phyloP scores from a whole-genome alignment of 2,888 invertebrate species.

The Gisinianus flammeolus region DNA sequence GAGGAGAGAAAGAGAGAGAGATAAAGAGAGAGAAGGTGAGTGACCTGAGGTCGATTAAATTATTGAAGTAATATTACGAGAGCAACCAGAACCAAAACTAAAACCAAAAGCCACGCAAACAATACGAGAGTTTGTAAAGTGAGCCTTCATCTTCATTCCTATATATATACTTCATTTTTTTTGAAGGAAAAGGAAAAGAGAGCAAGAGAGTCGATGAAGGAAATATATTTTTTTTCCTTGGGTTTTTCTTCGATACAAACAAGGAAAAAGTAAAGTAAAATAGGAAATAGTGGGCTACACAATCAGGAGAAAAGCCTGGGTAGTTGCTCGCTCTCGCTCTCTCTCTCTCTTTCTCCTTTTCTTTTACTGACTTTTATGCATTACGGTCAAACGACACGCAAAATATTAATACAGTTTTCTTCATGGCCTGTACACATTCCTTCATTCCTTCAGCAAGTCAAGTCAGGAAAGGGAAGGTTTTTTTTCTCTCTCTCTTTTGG shows the following conservation, averaged over 20 bases:
- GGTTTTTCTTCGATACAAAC: constrained; percentile 26
- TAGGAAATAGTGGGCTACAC: not conserved
- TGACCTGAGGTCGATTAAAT: constrained; percentile 45
- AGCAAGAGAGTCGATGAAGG: not conserved
- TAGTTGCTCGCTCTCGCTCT: not conserved
- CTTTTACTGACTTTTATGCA: constrained; percentile 43
- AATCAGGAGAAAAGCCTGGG: constrained; percentile 30
- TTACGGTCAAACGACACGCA: constrained; percentile 51
- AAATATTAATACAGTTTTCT: constrained; percentile 47
- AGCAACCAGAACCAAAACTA: constrained; percentile 27
- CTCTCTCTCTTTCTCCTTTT: constrained; percentile 16
- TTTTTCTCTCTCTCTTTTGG: not conserved
- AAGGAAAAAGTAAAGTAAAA: not conserved
- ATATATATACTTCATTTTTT: not conserved
- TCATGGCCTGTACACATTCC: constrained; percentile 1
- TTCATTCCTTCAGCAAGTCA: not conserved
- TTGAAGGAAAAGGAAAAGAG: not conserved
- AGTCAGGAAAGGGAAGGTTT: not conserved
- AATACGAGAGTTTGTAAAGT: not conserved
- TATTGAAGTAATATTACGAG: constrained; percentile 43
- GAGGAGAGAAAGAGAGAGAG: not conserved
- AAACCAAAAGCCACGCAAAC: not conserved
- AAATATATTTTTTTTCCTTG: constrained; percentile 25
- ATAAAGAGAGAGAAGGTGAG: constrained; percentile 38
- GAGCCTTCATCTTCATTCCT: not conserved